Base-by-base conservation (phyloP, 92 coral and sea anemone species). In the Metridium senile region DNA sequence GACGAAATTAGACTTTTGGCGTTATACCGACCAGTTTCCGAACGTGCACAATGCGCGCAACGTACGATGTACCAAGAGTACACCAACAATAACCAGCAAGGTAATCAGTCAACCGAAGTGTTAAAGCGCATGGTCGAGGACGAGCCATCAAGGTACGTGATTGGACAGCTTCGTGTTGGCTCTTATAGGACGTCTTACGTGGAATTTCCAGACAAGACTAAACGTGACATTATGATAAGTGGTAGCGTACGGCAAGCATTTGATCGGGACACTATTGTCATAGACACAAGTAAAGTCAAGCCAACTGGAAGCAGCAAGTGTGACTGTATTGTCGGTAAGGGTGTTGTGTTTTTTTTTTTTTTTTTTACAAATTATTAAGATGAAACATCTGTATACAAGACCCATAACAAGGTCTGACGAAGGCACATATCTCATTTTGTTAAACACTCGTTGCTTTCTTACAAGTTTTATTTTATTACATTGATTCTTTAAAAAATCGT, bases 231-330 rank as follows among this genome's bases (percentile, higher is more conserved):
- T 26, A 57, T 72, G 72, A 90, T 95, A 49, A 90, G 64, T 8
- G 97, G 97, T 19, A 74, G 66, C n/a, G 88, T 89, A 11, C 85
- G 88, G 28, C 89, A 86, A 35, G 93, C 93, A 17, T 95, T 87
- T 53, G 93, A 89, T 74, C 88, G 85, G 52, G 99, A 95, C 78
- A 85, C 86, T 21, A 91, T 95, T 63, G 99, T 95, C 9, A 56
- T 95, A 9, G 91, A 94, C 56, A 29, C 75, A 32, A 26, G 43
- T 8, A 63, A 63, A 20, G 21, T 63, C 49, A 22, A 10, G 13
- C 34, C 66, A n/a, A 30, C 21, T 0, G 66, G 51, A 49, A 68
- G 56, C 46, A 68, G 56, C 29, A 58, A 64, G 33, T 20, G 45
- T 33, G 78, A 62, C 32, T 57, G 43, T 58, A 17, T 58, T 8